Conservation (phyloP, 2,113 vertebrate genomes). For the Mus spicilegus region DNA sequence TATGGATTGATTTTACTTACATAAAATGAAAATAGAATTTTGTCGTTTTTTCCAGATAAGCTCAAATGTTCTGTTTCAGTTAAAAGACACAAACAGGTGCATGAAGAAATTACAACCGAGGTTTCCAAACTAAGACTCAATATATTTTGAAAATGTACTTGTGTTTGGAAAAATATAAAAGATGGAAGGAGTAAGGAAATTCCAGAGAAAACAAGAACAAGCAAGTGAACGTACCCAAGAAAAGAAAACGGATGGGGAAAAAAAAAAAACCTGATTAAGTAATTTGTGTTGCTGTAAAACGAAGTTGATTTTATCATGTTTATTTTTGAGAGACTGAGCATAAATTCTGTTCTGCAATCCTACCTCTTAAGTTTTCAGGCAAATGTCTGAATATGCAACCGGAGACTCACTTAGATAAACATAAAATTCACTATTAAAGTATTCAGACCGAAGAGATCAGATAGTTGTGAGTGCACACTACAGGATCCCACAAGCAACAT, state of each 20-base stretch:
- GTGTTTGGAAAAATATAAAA: background rate
- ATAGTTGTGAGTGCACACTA: background rate
- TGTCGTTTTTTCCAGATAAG: background rate
- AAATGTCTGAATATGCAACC: background rate
- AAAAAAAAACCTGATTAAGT: background rate
- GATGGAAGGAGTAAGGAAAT: background rate
- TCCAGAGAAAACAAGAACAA: background rate
- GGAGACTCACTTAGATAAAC: background rate
- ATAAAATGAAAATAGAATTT: background rate
- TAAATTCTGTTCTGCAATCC: background rate
- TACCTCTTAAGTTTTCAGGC: background rate
- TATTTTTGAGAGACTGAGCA: background rate
- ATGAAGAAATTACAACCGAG: background rate
- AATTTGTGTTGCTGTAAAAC: background rate
- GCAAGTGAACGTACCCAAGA: background rate
- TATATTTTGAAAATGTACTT: background rate
- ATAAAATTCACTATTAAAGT: background rate
- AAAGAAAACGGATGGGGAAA: background rate
- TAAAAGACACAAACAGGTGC: background rate
- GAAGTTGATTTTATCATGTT: background rate
- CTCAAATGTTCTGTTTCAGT: background rate
- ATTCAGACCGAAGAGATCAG: background rate
- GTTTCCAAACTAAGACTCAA: rapidly evolving
- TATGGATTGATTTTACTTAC: background rate
- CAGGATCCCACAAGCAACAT: rapidly evolving